Evolutionary conservation across 2,888 invertebrate genomes (phyloP), one percentile per base, ranked within the genome.

Genomic region (Heteromurus nitidus): DNA sequence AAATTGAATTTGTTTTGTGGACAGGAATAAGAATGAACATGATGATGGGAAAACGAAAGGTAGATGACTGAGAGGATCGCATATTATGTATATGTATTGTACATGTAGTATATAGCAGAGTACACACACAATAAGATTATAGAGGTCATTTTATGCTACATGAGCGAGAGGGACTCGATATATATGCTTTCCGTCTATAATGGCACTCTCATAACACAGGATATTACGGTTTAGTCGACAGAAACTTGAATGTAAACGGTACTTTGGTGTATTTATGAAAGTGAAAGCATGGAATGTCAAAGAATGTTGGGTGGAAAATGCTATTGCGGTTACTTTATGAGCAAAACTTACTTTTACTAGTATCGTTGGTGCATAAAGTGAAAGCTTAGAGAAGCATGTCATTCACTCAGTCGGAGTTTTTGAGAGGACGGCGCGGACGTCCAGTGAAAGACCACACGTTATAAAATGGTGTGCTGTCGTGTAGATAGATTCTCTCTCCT

Each of bases 1-100:
- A 80, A 80, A 80, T 80, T 80, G 73, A 67, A 73, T 80, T 67
- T 72, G 67, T 73, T 80, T 58, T 72, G 77, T 65, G 80, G 65
- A 65, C 73, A 60, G 26, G 80, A 73, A 65, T 73, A 67, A 73
- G 73, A 80, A 67, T 42, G 69, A 42, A 68, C 36, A 69, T 58
- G 47, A 69, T 58, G 47, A 30, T 64, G 73, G 44, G 50, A 28
- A 28, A 31, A 53, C 26, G 31, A 60, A 26, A 69, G 47, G 69
- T 68, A 60, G 58, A 47, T 24, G 42, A 58, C 24, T 30, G 30
- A 50, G 7, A n/a, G 47, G n/a, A 16, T 13, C 36, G 36, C 7
- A 9, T 36, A 9, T 36, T 36, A 36, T 36, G 36, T 36, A 36
- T 5, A 36, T n/a, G n/a, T n/a, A n/a, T n/a, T n/a, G n/a, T n/a